Conservation (phyloP, 2,888 invertebrate species). For the Helicoverpa assulta region DNA sequence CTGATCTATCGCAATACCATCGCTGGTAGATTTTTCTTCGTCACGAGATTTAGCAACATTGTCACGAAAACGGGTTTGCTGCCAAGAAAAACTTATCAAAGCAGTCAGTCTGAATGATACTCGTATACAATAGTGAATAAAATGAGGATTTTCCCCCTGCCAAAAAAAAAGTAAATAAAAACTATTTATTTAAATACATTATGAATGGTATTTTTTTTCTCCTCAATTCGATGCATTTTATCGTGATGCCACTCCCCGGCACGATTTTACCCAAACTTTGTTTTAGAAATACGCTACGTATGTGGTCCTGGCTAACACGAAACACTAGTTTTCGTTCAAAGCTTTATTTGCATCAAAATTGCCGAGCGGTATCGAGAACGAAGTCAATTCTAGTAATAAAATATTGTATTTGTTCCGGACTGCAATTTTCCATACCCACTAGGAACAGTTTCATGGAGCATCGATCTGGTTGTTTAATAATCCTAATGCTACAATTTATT, state of each 20-base stretch:
- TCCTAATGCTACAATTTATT: background rate
- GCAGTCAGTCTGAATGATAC: no score
- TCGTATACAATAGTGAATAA: no score
- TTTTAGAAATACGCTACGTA: background rate
- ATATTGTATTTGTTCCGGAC: constrained; percentile 27
- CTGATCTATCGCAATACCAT: constrained; percentile 47
- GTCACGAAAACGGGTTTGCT: constrained; percentile 8
- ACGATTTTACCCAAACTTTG: background rate
- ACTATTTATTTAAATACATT: no score
- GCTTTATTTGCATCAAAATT: constrained; percentile 36
- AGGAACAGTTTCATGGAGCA: constrained; percentile 15
- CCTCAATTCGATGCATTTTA: background rate
- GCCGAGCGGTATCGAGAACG: constrained; percentile 4
- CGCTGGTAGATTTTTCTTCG: constrained; percentile 34
- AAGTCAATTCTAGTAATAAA: constrained; percentile 17
- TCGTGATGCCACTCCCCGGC: background rate
- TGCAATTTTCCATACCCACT: constrained; percentile 18
- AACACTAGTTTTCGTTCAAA: background rate
- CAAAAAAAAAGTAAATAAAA: no score
- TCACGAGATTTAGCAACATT: constrained; percentile 26
- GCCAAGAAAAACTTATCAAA: constrained; percentile 14
- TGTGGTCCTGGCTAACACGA: constrained; percentile 1
- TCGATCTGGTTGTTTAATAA: background rate
- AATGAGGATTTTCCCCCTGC: no score
- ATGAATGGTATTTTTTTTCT: no score